A percentile compares a stretch with the other conserved stretches of the same genome.
Conservation (phyloP, 2,888 invertebrate species). For the Helicoverpa assulta region DNA sequence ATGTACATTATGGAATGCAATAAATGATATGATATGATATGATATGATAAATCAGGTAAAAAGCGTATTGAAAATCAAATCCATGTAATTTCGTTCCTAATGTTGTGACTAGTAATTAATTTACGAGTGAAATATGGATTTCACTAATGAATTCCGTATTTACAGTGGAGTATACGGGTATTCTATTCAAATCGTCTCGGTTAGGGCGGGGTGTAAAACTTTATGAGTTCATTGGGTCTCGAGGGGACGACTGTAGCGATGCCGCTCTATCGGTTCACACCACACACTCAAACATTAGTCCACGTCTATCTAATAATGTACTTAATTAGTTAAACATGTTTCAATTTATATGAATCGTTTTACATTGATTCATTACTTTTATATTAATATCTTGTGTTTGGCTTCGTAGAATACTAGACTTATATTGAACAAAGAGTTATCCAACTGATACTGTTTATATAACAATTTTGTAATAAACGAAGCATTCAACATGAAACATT, state of each 20-base stretch:
- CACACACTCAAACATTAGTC: constrained; percentile 36
- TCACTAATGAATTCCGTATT: constrained; percentile 32
- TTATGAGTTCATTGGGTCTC: constrained; percentile 61
- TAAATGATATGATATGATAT: too few relatives aligned
- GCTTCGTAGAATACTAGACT: too few relatives aligned
- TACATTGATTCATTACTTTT: not conserved
- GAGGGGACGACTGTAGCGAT: constrained; percentile 25
- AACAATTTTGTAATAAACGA: not conserved
- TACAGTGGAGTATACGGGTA: constrained; percentile 33
- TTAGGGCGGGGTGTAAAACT: constrained; percentile 59
- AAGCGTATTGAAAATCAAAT: not conserved
- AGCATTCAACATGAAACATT: not conserved
- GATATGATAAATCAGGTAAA: too few relatives aligned
- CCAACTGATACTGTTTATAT: not conserved
- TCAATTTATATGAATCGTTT: not conserved
- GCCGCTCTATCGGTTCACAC: constrained; percentile 43
- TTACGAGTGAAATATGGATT: constrained; percentile 32
- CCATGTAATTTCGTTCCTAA: not conserved
- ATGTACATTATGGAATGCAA: too few relatives aligned
- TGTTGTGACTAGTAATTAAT: constrained; percentile 36
- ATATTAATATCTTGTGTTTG: not conserved
- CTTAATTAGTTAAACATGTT: constrained; percentile 25
- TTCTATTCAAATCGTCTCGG: constrained; percentile 46
- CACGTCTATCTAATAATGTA: constrained; percentile 17
- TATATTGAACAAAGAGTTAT: not conserved